Evolutionary conservation across 2,113 vertebrate species (phyloP).

Genomic region (Corynorhinus townsendii): DNA sequence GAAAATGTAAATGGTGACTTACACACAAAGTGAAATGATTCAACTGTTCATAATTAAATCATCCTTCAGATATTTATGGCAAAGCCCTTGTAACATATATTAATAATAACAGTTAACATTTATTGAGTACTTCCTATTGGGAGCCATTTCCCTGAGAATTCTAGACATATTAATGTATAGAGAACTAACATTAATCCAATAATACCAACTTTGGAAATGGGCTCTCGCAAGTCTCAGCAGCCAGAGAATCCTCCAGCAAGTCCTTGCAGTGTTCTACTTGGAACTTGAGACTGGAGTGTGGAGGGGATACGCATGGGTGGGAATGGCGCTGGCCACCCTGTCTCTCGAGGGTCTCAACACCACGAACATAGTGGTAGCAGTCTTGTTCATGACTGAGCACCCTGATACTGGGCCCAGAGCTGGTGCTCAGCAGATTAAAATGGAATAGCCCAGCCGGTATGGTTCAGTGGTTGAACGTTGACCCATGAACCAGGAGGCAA

Average conservation of each 20-base stretch:
- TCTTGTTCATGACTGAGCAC: not conserved
- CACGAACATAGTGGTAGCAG: not conserved
- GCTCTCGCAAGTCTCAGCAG: not conserved
- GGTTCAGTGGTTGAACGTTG: too few relatives aligned
- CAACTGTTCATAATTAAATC: not conserved
- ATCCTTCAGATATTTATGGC: not conserved
- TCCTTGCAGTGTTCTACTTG: not conserved
- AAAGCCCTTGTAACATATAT: not conserved
- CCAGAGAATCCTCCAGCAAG: not conserved
- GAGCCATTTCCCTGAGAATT: not conserved
- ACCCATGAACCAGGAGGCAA: too few relatives aligned
- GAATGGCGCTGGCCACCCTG: rapidly evolving
- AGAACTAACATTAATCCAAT: not conserved
- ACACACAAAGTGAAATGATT: not conserved
- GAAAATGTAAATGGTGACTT: not conserved
- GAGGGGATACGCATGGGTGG: not conserved
- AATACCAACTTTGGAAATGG: not conserved
- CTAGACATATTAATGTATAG: not conserved
- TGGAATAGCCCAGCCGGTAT: not conserved
- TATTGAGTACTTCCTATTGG: not conserved
- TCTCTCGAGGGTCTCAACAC: not conserved
- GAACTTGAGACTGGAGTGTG: not conserved
- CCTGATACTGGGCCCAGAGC: not conserved
- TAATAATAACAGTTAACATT: not conserved
- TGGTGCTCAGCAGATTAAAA: not conserved